phyloP scores from a whole-genome alignment of 2,797 vertebrate genomes.

The Clarias pachynema region DNA sequence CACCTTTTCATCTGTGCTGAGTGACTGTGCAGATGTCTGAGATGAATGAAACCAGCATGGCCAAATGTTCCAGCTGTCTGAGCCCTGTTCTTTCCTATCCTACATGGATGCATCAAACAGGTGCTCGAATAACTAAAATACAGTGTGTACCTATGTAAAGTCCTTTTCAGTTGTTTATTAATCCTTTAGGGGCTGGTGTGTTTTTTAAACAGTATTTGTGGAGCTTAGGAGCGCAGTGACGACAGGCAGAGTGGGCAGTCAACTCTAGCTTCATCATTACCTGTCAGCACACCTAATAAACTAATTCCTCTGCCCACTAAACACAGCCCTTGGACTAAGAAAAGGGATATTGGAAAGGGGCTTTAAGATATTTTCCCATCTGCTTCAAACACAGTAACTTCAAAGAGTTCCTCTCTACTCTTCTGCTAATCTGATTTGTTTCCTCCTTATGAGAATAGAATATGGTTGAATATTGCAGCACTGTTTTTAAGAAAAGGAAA shows the following conservation, averaged over 20 bases:
- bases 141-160: conserved; percentile 66
- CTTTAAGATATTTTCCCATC: conserved; percentile 47
- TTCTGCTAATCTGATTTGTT: conserved; percentile 59
- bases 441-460: conserved; percentile 49
- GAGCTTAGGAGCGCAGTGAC: conserved; percentile 51
- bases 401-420: conserved; percentile 53
- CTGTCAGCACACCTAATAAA: conserved; percentile 72
- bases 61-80: conserved; percentile 54
- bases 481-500: conserved; percentile 21
- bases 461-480: not conserved
- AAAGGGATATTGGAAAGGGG: conserved; percentile 54
- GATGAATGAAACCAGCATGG: conserved; percentile 60
- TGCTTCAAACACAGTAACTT: conserved; percentile 55
- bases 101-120: conserved; percentile 61
- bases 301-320: conserved; percentile 61
- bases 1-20: conserved; percentile 74
- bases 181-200: conserved; percentile 47
- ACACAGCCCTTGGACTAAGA: conserved; percentile 56
- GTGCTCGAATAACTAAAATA: conserved; percentile 73
- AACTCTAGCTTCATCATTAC: conserved; percentile 62
- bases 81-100: conserved; percentile 36
- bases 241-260: conserved; percentile 59
- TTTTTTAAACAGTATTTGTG: conserved; percentile 38
- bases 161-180: conserved; percentile 62
- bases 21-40: conserved; percentile 63